Base-by-base conservation (phyloP, 2,113 vertebrate species). In the Tragelaphus scriptus region DNA sequence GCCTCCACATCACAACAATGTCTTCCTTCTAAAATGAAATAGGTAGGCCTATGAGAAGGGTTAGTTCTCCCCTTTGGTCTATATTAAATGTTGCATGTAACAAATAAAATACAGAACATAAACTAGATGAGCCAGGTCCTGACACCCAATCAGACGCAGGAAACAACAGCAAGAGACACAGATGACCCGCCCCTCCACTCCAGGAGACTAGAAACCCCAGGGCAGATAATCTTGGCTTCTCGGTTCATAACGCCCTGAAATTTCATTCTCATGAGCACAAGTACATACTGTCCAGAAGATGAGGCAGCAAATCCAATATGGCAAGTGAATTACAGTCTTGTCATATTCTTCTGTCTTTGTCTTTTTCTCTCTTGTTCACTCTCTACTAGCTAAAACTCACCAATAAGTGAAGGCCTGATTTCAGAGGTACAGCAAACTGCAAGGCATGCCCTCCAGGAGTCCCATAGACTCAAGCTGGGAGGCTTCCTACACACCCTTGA, bases 161-260 rank as follows among this genome's bases (percentile, higher is more conserved):
- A 13, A 4, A 91, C 88, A 94, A 17, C 53, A 11, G 36, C 3
- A 40, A 4, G 19, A 2, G 36, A 17, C 17, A 53, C 17, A 4
- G 8, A 7, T 3, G 3, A 1, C 13, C 68, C 19, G 0, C 11
- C 4, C 3, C 7, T 10, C 11, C 1, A 1, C 40, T 26, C 28
- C 30, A 11, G 75, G 4, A 7, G 6, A 85, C 94, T 90, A 81
- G 23, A 77, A 61, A 68, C 19, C 77, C 51, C n/a, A 1, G 6
- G 47, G 5, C 17, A 82, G 30, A 94, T 9, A 75, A 30, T 56
- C 63, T 14, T 65, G 85, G 10, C 2, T 77, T 44, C 56, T 88
- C 84, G 61, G 5, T 56, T 93, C 13, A 2, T 7, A 51, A 1
- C 23, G 21, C 9, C 32, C 40, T 51, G 3, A 51, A 15, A 32